Conservation (phyloP, 2,113 vertebrate species). For the Acinonyx jubatus region DNA sequence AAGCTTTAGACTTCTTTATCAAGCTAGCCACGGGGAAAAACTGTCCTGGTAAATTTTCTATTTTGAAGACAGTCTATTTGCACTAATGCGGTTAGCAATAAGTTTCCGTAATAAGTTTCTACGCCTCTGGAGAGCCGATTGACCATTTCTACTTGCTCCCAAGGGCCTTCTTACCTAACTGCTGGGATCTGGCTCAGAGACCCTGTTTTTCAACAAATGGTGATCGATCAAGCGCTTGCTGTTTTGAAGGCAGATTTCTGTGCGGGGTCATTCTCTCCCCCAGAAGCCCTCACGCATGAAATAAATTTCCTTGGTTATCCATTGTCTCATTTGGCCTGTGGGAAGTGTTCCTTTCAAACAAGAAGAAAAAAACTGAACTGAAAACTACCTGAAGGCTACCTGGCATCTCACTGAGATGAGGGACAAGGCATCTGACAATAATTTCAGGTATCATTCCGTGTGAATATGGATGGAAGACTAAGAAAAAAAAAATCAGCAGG, state of each 20-base stretch:
- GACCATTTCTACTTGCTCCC: not conserved
- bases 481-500: not conserved
- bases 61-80: constrained; percentile 4
- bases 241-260: constrained; percentile 60
- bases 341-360: constrained; percentile 37
- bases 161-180: not conserved
- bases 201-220: constrained; percentile 39
- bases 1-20: not conserved
- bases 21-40: not conserved
- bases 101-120: not conserved
- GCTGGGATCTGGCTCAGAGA: not conserved
- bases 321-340: constrained; percentile 32
- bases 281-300: not conserved
- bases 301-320: constrained; percentile 57
- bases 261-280: constrained; percentile 19
- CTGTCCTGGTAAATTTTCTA: not conserved
- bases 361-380: not conserved
- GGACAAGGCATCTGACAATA: not conserved
- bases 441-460: not conserved
- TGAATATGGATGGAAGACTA: not conserved
- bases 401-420: not conserved
- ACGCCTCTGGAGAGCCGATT: not conserved
- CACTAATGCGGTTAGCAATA: not conserved
- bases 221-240: constrained; percentile 51
- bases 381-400: not conserved